phyloP scores from a whole-genome alignment of 2,888 invertebrate species.

The Idaea aversata region DNA sequence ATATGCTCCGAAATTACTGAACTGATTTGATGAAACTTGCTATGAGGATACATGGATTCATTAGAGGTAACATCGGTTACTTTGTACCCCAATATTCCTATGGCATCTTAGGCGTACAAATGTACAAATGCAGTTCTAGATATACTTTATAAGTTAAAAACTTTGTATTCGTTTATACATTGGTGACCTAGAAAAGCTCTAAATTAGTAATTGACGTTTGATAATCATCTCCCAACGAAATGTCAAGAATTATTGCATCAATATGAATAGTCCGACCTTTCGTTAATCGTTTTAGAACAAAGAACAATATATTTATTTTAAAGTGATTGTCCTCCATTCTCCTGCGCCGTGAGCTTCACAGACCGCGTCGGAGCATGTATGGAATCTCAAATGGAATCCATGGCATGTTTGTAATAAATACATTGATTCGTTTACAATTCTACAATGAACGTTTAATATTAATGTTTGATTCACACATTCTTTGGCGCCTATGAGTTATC shows the following conservation, averaged over 20 bases:
- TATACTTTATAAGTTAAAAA: not conserved
- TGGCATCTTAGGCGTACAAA: too few relatives aligned
- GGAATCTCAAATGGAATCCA: too few relatives aligned
- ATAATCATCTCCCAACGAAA: constrained; percentile 8
- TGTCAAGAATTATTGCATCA: constrained; percentile 14
- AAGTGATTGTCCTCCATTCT: not conserved
- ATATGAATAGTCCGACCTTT: constrained; percentile 7
- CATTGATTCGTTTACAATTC: not conserved
- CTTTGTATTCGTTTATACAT: not conserved
- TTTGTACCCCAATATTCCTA: too few relatives aligned
- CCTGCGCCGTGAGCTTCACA: not conserved
- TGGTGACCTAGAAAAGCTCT: not conserved
- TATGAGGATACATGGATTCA: too few relatives aligned
- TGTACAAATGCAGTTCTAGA: not conserved
- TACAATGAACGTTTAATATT: not conserved
- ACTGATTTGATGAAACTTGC: too few relatives aligned
- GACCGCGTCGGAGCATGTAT: too few relatives aligned
- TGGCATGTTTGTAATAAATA: too few relatives aligned
- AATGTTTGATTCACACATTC: not conserved
- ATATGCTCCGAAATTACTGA: too few relatives aligned
- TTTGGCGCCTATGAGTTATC: not conserved
- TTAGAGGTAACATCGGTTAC: too few relatives aligned
- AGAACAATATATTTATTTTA: not conserved
- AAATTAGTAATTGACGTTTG: constrained; percentile 1
- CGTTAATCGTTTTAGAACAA: constrained; percentile 4